Conservation (phyloP, 2,797 vertebrate species). For the Huso huso region DNA sequence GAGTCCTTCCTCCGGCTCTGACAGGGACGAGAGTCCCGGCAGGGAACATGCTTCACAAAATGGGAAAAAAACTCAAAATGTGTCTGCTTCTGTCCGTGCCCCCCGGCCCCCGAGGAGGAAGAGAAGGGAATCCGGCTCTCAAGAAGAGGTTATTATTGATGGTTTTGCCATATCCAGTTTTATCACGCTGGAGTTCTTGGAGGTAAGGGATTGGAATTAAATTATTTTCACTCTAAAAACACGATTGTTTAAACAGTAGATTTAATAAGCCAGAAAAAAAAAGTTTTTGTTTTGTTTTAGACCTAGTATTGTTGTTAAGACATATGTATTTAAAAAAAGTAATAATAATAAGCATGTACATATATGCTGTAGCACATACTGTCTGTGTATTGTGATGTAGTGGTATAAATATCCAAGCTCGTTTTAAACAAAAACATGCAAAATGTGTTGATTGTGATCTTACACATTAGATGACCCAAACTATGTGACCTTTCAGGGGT, state of each 20-base stretch:
- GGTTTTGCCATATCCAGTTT: conserved; percentile 92
- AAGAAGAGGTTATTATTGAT: conserved; percentile 95
- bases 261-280: background rate
- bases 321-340: background rate
- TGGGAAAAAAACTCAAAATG: conserved; percentile 57
- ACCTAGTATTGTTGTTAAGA: background rate
- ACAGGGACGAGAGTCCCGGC: conserved; percentile 75
- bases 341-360: too few species aligned
- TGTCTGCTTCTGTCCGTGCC: conserved; percentile 62
- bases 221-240: conserved; percentile 13
- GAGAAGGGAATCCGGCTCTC: conserved; percentile 85
- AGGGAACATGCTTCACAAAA: conserved; percentile 70
- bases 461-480: too few species aligned
- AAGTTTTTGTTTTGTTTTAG: conserved; percentile 6
- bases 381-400: too few species aligned
- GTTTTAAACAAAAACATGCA: too few species aligned
- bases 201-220: conserved; percentile 59
- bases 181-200: conserved; percentile 84
- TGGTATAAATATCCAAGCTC: too few species aligned
- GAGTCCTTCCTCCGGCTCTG: conserved; percentile 81
- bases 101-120: conserved; percentile 75
- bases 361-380: too few species aligned
- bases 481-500: too few species aligned
- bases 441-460: too few species aligned
- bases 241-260: conserved; percentile 7